Conservation (phyloP, 2,888 invertebrate species). For the Drosophila mercatorum region DNA sequence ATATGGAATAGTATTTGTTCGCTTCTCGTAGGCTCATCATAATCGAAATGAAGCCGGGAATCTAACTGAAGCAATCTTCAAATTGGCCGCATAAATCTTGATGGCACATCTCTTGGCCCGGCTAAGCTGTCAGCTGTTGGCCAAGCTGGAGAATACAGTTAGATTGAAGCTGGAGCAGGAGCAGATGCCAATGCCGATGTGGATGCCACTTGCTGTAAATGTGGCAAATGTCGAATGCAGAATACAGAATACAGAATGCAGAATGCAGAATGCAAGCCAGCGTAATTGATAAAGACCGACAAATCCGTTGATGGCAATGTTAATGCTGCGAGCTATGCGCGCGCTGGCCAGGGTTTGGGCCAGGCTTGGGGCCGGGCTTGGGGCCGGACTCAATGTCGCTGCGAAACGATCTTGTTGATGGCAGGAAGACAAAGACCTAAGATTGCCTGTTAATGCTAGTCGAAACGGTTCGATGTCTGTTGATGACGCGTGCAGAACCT, state of each 20-base stretch:
- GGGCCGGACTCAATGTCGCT: constrained; percentile 66
- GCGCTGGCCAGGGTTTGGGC: constrained; percentile 18
- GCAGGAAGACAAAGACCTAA: constrained; percentile 80
- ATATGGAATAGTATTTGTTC: not conserved
- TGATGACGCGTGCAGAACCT: constrained; percentile 72
- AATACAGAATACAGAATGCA: constrained; percentile 31
- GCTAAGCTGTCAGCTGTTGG: constrained; percentile 57
- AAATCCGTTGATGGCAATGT: constrained; percentile 79
- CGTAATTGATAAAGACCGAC: constrained; percentile 82
- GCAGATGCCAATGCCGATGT: constrained; percentile 50
- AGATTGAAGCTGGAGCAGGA: constrained; percentile 21
- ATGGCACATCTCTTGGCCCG: constrained; percentile 49
- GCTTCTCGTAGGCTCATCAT: not conserved
- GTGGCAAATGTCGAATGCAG: constrained; percentile 55
- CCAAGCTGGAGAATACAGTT: constrained; percentile 57
- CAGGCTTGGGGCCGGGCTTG: constrained; percentile 11
- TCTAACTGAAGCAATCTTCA: constrained; percentile 30
- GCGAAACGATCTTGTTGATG: constrained; percentile 77
- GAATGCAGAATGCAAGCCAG: constrained; percentile 48
- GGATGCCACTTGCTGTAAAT: constrained; percentile 72
- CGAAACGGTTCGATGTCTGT: constrained; percentile 33
- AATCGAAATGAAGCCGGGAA: constrained; percentile 14
- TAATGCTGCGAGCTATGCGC: constrained; percentile 61
- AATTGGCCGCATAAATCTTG: constrained; percentile 60
- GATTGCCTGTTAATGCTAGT: constrained; percentile 65